Conservation (phyloP, 2,888 invertebrate genomes). For the Spisula subtruncata region DNA sequence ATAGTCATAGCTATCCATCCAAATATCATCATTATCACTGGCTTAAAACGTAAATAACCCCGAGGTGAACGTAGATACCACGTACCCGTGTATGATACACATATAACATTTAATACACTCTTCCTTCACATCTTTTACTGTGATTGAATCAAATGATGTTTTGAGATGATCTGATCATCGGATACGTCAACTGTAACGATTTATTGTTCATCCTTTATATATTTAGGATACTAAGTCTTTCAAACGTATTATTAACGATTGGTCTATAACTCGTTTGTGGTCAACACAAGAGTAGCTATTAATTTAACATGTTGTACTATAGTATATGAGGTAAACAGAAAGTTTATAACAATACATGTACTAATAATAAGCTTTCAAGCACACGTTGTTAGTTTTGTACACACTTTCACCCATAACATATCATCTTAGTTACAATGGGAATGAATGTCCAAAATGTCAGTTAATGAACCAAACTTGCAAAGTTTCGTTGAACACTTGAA, state of each 20-base stretch:
- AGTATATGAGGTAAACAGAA: background rate
- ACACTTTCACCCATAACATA: too few relatives aligned
- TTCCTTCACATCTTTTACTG: background rate
- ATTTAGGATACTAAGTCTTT: background rate
- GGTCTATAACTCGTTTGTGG: background rate
- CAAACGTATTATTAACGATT: background rate
- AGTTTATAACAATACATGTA: background rate
- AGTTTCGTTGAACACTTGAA: too few relatives aligned
- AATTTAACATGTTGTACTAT: too few relatives aligned
- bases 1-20: background rate
- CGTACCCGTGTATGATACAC: background rate
- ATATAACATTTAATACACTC: background rate
- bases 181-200: conserved; percentile 4
- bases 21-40: background rate
- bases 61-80: background rate
- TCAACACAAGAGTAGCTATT: background rate
- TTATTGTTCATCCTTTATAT: background rate
- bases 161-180: too few relatives aligned
- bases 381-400: background rate
- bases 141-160: background rate
- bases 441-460: too few relatives aligned
- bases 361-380: background rate
- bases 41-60: background rate
- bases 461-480: too few relatives aligned
- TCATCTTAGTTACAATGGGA: too few relatives aligned